These are phyloP conservation scores for Neoaliturus tenellus DNA, from an alignment of 2,888 invertebrate genomes.

Conservation along the genomic window DNA sequence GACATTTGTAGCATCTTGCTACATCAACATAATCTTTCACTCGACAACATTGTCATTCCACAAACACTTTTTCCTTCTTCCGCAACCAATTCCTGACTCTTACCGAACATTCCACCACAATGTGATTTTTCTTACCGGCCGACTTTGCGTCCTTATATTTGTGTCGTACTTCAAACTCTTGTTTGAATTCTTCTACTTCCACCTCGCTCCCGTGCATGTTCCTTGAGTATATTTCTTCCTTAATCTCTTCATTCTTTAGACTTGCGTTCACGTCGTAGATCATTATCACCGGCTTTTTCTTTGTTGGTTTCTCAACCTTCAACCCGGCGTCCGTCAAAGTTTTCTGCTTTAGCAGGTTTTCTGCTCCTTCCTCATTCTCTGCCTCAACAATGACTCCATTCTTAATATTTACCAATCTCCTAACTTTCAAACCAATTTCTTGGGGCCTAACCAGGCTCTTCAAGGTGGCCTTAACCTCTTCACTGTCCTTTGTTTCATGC, in stretches of 20 bases:
- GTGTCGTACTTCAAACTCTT: slow-evolving; percentile 8
- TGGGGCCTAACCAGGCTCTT: too few relatives aligned
- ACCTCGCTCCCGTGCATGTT: not conserved
- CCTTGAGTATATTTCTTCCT: not conserved
- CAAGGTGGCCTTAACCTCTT: too few relatives aligned
- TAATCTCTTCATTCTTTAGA: not conserved
- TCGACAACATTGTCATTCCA: not conserved
- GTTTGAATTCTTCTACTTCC: not conserved
- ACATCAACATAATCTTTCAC: slow-evolving; percentile 11
- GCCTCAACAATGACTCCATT: not conserved
- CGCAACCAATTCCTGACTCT: too few relatives aligned
- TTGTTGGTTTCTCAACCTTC: not conserved
- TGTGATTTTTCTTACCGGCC: not conserved
- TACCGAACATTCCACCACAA: not conserved
- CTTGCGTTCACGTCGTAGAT: not conserved
- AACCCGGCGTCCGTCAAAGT: not conserved
- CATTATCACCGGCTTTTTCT: not conserved
- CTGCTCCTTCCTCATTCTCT: not conserved
- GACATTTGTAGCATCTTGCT: too few relatives aligned
- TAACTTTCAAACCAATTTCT: too few relatives aligned
- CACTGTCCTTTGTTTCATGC: not conserved
- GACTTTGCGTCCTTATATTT: not conserved
- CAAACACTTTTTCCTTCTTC: too few relatives aligned
- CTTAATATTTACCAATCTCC: too few relatives aligned
- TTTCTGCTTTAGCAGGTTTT: too few relatives aligned